A percentile compares a stretch with the other conserved stretches of the same genome.
These are phyloP conservation scores for Eupithecia vulgata DNA, from an alignment of 2,888 invertebrate species.

Conservation along the genomic window DNA sequence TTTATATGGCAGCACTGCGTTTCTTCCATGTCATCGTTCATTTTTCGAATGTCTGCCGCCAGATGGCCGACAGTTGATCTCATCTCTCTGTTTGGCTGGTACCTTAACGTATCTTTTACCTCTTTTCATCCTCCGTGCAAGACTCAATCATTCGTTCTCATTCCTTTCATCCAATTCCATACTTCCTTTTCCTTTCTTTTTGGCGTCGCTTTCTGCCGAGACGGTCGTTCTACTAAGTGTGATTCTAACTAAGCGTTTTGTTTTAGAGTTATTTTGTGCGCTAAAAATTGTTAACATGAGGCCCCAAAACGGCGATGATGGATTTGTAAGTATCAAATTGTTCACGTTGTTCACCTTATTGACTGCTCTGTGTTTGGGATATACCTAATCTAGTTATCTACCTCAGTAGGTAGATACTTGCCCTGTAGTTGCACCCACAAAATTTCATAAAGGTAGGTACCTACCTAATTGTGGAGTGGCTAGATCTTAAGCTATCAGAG, in stretches of 20 bases:
- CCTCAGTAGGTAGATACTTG: constrained; percentile 9
- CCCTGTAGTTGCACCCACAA: background rate
- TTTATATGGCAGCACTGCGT: constrained; percentile 6
- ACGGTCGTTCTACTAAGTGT: constrained; percentile 50
- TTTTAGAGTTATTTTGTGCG: constrained; percentile 23
- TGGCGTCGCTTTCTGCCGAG: constrained; percentile 68
- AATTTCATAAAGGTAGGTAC: too few relatives aligned
- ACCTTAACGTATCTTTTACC: background rate
- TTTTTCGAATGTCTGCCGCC: background rate
- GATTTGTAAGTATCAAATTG: constrained; percentile 71
- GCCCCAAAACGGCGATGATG: constrained; percentile 80
- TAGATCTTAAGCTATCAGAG: background rate
- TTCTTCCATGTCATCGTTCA: constrained; percentile 25
- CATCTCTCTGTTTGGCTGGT: background rate
- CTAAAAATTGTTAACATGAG: constrained; percentile 61
- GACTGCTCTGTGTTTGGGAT: background rate
- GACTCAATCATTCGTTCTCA: constrained; percentile 17
- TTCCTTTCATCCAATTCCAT: constrained; percentile 22
- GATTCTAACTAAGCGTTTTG: constrained; percentile 38
- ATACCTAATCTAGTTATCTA: too few relatives aligned
- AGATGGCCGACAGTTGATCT: background rate
- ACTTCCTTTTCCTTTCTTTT: constrained; percentile 61
- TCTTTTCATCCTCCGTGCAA: background rate
- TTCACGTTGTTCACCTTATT: background rate
- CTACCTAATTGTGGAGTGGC: background rate